Evolutionary conservation across 2,888 invertebrate genomes (phyloP).

Genomic region (Drosophila meridionalis): DNA sequence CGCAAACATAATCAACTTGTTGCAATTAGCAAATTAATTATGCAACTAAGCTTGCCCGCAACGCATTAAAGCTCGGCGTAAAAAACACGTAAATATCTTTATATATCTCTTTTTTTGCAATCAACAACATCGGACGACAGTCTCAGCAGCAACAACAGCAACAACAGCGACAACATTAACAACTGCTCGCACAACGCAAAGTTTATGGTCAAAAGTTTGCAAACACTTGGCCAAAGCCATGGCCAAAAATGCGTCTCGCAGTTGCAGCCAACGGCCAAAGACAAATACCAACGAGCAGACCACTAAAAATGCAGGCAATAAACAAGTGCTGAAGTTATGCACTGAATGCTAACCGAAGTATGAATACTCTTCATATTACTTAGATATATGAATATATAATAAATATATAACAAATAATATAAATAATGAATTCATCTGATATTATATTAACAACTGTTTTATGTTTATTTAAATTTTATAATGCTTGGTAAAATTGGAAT

Average conservation of each 20-base stretch:
- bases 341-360: not conserved
- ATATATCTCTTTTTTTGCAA: slow-evolving; percentile 10
- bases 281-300: slow-evolving; percentile 12
- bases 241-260: slow-evolving; percentile 53
- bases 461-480: too few relatives aligned
- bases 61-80: slow-evolving; percentile 33
- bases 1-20: slow-evolving; percentile 28
- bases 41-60: slow-evolving; percentile 32
- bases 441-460: too few relatives aligned
- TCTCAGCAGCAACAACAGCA: slow-evolving; percentile 18
- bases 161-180: slow-evolving; percentile 18
- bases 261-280: slow-evolving; percentile 36
- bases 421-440: too few relatives aligned
- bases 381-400: not conserved
- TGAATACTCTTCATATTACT: not conserved
- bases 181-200: slow-evolving; percentile 35
- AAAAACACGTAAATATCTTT: slow-evolving; percentile 34
- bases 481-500: too few relatives aligned
- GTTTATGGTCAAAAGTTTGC: slow-evolving; percentile 61
- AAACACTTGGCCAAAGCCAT: slow-evolving; percentile 65
- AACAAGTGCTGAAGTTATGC: slow-evolving; percentile 4
- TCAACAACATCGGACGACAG: slow-evolving; percentile 27
- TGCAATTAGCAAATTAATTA: slow-evolving; percentile 69
- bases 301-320: slow-evolving; percentile 23
- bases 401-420: too few relatives aligned